A percentile compares a stretch with the other conserved stretches of the same genome.
Conservation (phyloP, 2,113 vertebrate species). For the Xiphophorus couchianus region DNA sequence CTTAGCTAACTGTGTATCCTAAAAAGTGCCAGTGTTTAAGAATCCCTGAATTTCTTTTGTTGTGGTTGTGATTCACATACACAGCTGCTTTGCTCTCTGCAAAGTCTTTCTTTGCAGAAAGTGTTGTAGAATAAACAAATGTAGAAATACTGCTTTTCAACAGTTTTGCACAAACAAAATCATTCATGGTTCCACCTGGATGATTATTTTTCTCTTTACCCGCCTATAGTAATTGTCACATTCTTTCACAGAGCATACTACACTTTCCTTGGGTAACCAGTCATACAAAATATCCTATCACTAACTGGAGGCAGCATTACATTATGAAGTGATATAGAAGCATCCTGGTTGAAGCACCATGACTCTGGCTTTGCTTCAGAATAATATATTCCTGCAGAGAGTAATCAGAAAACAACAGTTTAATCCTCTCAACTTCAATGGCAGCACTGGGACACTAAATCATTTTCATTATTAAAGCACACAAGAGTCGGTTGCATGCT, state of each 20-base stretch:
- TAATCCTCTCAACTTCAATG: background rate
- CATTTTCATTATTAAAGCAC: background rate
- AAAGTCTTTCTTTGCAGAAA: background rate
- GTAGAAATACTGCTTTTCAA: background rate
- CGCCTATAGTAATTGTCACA: background rate
- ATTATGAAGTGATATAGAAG: background rate
- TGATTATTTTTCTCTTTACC: background rate
- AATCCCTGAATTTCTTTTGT: background rate
- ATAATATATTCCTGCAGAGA: background rate
- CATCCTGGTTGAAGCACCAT: background rate
- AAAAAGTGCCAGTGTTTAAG: background rate
- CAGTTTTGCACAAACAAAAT: background rate
- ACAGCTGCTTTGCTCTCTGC: background rate
- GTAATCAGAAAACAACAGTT: background rate
- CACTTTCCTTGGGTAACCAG: background rate
- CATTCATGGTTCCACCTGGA: background rate
- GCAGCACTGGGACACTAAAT: background rate
- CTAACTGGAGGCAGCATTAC: background rate
- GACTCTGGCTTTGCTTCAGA: background rate
- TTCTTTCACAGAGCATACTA: background rate
- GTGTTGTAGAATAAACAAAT: background rate
- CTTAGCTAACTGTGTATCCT: no score
- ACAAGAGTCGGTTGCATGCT: background rate
- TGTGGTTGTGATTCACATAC: background rate
- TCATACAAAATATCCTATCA: background rate